Conservation (phyloP, 2,797 vertebrate genomes). For the Scarus forsteni region DNA sequence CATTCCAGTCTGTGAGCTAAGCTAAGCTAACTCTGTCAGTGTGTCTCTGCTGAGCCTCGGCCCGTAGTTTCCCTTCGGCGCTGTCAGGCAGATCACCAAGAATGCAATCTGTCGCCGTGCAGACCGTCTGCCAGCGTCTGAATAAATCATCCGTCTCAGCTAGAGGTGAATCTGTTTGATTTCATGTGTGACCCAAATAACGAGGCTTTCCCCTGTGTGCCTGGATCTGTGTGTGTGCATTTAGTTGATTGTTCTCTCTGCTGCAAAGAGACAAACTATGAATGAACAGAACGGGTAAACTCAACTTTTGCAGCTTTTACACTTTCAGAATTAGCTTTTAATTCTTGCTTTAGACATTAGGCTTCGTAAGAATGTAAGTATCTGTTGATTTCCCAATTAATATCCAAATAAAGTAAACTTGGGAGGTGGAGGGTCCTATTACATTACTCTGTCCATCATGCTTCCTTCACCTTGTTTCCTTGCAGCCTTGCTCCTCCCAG, state of each 20-base stretch:
- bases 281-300: too few species aligned
- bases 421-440: too few species aligned
- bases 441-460: too few species aligned
- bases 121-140: conserved; percentile 76
- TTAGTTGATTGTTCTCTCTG: conserved; percentile 9
- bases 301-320: too few species aligned
- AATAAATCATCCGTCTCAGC: conserved; percentile 82
- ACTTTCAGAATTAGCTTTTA: too few species aligned
- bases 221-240: conserved; percentile 13
- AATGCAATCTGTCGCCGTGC: conserved; percentile 78
- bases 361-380: too few species aligned
- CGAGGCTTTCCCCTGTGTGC: conserved; percentile 24
- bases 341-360: too few species aligned
- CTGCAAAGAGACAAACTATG: too few species aligned
- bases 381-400: too few species aligned
- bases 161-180: conserved; percentile 79
- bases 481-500: too few species aligned
- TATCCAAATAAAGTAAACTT: too few species aligned
- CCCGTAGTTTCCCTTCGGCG: conserved; percentile 52
- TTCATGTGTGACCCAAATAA: conserved; percentile 82
- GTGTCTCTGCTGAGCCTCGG: conserved; percentile 25
- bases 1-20: not conserved
- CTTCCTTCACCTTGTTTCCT: too few species aligned
- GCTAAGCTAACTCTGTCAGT: not conserved
- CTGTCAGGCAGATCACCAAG: conserved; percentile 76